Conservation (phyloP, 2,113 vertebrate genomes). For the Odontophorus gujanensis region DNA sequence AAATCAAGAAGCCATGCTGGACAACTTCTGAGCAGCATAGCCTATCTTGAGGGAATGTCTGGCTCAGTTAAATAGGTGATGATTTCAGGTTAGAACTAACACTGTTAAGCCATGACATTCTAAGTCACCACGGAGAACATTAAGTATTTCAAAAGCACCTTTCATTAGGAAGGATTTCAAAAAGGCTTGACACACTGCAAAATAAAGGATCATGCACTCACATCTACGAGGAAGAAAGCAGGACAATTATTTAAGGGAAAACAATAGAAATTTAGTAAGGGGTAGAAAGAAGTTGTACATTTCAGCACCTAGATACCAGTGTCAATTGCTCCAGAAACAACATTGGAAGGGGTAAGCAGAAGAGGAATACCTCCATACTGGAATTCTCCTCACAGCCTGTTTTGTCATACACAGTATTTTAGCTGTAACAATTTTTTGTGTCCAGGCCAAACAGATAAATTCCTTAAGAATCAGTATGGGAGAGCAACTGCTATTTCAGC, state of each 20-base stretch:
- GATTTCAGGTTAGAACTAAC: neutral
- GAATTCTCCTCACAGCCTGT: neutral
- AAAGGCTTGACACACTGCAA: neutral
- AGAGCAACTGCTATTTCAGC: neutral
- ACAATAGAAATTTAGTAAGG: neutral
- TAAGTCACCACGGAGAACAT: neutral
- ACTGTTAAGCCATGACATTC: neutral
- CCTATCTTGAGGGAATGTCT: neutral
- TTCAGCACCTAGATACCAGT: conserved; percentile 46
- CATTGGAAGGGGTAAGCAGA: neutral
- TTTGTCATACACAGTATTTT: neutral
- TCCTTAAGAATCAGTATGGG: neutral
- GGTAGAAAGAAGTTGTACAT: neutral
- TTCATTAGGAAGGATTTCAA: neutral
- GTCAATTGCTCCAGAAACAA: neutral
- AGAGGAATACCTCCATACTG: neutral
- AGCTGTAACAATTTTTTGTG: neutral
- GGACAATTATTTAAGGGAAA: neutral
- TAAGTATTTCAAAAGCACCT: neutral
- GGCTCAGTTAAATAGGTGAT: neutral
- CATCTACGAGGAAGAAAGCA: neutral
- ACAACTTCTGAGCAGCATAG: neutral
- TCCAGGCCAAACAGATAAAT: neutral
- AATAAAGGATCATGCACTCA: neutral
- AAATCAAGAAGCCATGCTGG: neutral